Evolutionary conservation across 1,140 invertebrate species (phyloP), one percentile per base, ranked within the genome.

Genomic region (Parasteatoda tepidariorum): DNA sequence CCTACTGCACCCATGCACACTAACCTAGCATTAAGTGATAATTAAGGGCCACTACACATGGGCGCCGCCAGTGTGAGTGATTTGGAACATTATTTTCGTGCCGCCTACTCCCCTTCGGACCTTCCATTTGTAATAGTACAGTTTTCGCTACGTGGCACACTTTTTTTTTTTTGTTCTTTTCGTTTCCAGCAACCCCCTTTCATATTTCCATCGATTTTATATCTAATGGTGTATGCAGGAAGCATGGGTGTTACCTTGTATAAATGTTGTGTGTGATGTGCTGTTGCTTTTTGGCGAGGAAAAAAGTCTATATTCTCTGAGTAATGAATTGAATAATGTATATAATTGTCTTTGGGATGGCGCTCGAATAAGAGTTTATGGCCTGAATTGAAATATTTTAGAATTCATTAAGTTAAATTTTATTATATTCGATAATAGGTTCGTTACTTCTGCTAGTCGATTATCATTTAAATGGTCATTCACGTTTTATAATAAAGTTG

Each of bases 181-280:
- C 18, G 38, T 38, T 34, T 48, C 34, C 31, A 22, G 22, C 24
- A 15, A 38, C 66, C 38, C 24, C 2, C 33, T 68, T 34, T 34
- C 66, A 68, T 48, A 48, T 68, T 66, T 48, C 66, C 38, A 68
- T 68, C 66, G 66, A 68, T 68, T 68, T n/a, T 22, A 4, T 24
- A 38, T 22, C 24, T 68, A 68, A 68, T 68, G 66, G 66, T 68
- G 66, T 24, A 48, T 68, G 66, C 66, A 24, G 66, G 38, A 68
- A 33, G 38, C 41, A 48, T 55, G 68, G 68, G 68, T 71, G 68
- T 71, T 71, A 71, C 68, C 68, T 71, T 55, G 68, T 71, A 48
- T 31, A 55, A 71, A 71, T 71, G 38, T 55, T 71, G 34, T 28
- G 48, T 38, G 28, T 31, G 38, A n/a, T n/a, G n/a, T 68, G 22